Percentiles rank a stretch among this genome's conserved stretches.
These are phyloP conservation scores for Takifugu flavidus DNA, from an alignment of 2,113 vertebrate genomes.

Conservation along the genomic window DNA sequence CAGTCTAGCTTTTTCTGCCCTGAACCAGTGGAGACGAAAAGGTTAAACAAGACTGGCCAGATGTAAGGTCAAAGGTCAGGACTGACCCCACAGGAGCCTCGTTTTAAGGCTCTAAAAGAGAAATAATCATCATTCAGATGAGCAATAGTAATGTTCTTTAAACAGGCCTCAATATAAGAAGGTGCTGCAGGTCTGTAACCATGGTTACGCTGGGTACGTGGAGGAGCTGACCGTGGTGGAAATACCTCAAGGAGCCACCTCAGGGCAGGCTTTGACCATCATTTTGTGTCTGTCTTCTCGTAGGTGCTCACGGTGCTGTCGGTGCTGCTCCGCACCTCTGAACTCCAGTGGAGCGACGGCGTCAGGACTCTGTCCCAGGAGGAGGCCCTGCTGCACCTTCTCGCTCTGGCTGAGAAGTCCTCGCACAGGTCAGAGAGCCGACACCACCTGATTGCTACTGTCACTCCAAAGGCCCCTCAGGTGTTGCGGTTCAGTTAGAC, in stretches of 20 bases:
- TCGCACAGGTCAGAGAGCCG: constrained; percentile 76
- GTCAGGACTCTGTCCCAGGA: constrained; percentile 64
- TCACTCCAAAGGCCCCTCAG: too few species aligned
- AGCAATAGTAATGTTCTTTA: too few species aligned
- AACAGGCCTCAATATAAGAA: not conserved
- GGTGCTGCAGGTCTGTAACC: constrained; percentile 47
- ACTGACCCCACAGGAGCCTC: too few species aligned
- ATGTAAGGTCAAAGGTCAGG: too few species aligned
- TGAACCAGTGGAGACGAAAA: too few species aligned
- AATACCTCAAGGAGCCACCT: constrained; percentile 41
- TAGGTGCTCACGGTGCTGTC: constrained; percentile 84
- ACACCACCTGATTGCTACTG: not conserved
- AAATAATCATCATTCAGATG: too few species aligned
- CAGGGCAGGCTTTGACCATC: not conserved
- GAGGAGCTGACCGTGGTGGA: constrained; percentile 57
- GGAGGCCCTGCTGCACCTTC: constrained; percentile 78
- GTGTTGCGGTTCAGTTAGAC: too few species aligned
- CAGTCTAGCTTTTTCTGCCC: not conserved
- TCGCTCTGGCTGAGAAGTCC: constrained; percentile 71
- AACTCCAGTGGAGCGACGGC: constrained; percentile 74
- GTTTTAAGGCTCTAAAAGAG: too few species aligned
- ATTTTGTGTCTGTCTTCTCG: not conserved
- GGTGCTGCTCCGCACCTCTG: constrained; percentile 64
- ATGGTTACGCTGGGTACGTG: constrained; percentile 48
- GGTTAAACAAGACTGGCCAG: too few species aligned